Evolutionary conservation across 1,140 invertebrate species (phyloP).

Genomic region (Andricus grossulariae): DNA sequence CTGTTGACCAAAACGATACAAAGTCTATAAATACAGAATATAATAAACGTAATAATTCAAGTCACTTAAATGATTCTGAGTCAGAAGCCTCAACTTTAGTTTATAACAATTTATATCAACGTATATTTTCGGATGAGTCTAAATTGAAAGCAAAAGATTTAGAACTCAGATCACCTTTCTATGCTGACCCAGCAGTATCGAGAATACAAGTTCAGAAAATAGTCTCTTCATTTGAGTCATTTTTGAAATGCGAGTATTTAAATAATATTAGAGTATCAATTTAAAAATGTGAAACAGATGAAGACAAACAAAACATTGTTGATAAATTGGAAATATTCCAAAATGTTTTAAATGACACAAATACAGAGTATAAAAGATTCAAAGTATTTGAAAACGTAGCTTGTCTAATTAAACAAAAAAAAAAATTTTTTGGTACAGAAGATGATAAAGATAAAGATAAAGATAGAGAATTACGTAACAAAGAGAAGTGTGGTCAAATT

Average conservation of each 20-base stretch:
- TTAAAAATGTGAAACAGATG: not conserved
- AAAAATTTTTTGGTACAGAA: constrained; percentile 17
- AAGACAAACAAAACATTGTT: too few relatives aligned
- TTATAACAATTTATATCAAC: too few relatives aligned
- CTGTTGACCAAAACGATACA: too few relatives aligned
- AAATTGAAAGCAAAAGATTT: not conserved
- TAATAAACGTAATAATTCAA: not conserved
- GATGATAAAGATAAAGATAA: constrained; percentile 34
- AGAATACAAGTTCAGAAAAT: constrained; percentile 4
- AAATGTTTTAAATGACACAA: too few relatives aligned
- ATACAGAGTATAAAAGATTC: too few relatives aligned
- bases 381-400: too few relatives aligned
- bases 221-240: constrained; percentile 7
- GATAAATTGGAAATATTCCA: too few relatives aligned
- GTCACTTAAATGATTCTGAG: not conserved
- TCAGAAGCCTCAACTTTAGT: too few relatives aligned
- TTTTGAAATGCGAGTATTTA: constrained; percentile 17
- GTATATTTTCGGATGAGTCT: too few relatives aligned
- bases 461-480: constrained; percentile 33
- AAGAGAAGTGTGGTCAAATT: too few relatives aligned
- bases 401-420: too few relatives aligned
- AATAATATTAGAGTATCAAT: not conserved
- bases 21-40: too few relatives aligned
- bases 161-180: not conserved
- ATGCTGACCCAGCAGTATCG: not conserved